A percentile compares a stretch with the other conserved stretches of the same genome.
These are phyloP conservation scores for Leptinotarsa peninsularis DNA, from an alignment of 2,888 invertebrate genomes.

Conservation along the genomic window DNA sequence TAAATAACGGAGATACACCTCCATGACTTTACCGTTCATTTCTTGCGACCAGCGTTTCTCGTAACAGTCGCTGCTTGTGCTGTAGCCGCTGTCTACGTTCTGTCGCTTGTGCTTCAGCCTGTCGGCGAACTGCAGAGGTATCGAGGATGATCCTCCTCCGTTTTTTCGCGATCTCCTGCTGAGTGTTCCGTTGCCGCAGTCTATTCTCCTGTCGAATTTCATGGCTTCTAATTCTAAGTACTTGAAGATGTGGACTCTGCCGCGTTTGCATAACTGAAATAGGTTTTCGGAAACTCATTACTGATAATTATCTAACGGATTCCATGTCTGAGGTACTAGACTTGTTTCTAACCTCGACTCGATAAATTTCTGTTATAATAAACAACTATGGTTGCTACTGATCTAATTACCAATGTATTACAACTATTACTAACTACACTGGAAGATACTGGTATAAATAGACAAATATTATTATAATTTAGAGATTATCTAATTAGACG, in stretches of 20 bases:
- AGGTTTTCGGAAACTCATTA: neutral
- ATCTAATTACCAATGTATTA: too few species aligned
- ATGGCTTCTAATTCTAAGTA: slow-evolving; percentile 90
- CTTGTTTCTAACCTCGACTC: too few species aligned
- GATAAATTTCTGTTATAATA: too few species aligned
- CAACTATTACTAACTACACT: too few species aligned
- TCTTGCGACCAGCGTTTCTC: slow-evolving; percentile 90
- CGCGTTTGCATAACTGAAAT: slow-evolving; percentile 87
- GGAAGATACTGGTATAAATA: too few species aligned
- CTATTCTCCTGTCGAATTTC: slow-evolving; percentile 73
- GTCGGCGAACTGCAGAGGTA: slow-evolving; percentile 62
- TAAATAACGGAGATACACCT: neutral
- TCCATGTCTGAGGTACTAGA: too few species aligned
- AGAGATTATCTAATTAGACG: too few species aligned
- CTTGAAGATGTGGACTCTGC: slow-evolving; percentile 94
- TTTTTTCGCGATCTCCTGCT: slow-evolving; percentile 68
- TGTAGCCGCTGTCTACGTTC: slow-evolving; percentile 91
- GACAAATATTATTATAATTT: too few species aligned
- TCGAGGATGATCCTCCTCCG: slow-evolving; percentile 67
- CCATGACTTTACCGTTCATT: slow-evolving; percentile 66
- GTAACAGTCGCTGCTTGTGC: slow-evolving; percentile 84
- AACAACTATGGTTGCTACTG: too few species aligned
- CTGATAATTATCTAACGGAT: too few species aligned
- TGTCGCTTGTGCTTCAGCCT: slow-evolving; percentile 73
- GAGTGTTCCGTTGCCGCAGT: slow-evolving; percentile 66